Evolutionary conservation across 2,113 vertebrate species (phyloP).

Genomic region (Gymnobelideus leadbeateri): DNA sequence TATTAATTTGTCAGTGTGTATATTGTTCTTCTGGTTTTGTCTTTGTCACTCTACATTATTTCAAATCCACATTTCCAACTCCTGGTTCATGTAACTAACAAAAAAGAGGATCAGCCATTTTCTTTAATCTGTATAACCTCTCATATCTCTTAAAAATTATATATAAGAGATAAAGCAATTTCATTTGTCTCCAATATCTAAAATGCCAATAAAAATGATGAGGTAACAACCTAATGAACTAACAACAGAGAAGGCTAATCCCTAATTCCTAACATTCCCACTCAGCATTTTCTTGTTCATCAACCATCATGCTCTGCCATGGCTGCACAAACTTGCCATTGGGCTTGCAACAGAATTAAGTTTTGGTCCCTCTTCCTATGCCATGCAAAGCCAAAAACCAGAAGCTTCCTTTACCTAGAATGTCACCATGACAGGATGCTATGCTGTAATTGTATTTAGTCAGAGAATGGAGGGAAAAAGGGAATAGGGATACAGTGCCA

Average conservation of each 20-base stretch:
- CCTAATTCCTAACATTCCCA: not conserved
- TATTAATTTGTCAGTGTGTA: too few relatives aligned
- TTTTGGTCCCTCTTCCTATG: not conserved
- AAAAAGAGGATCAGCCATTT: not conserved
- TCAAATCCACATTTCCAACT: not conserved
- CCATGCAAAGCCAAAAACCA: not conserved
- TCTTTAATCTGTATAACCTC: not conserved
- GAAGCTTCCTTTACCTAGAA: not conserved
- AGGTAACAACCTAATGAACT: not conserved
- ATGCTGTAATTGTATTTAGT: not conserved
- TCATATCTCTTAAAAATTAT: not conserved
- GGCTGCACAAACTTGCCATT: not conserved
- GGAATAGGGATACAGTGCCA: not conserved
- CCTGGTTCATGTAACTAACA: not conserved
- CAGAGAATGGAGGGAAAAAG: not conserved
- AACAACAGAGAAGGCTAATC: not conserved
- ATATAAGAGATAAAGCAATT: not conserved
- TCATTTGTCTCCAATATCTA: not conserved
- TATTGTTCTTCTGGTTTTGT: not conserved
- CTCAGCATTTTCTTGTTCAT: not conserved
- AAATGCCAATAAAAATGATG: not conserved
- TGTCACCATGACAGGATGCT: not conserved
- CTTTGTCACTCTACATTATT: not conserved
- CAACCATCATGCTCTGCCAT: not conserved
- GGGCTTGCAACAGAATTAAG: not conserved